Evolutionary conservation across 1,140 invertebrate genomes (phyloP).

Genomic region (Ceratina australensis): DNA sequence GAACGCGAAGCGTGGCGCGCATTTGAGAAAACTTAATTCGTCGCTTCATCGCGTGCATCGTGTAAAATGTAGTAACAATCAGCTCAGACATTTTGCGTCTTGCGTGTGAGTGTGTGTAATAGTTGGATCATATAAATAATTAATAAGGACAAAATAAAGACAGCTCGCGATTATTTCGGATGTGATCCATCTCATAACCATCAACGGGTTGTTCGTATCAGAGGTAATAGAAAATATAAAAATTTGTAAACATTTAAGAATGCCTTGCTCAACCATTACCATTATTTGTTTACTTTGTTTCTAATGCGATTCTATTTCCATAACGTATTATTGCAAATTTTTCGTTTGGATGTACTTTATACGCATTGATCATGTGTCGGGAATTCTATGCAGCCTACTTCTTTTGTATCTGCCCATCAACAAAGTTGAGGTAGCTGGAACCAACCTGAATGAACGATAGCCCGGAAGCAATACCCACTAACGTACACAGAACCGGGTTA

Average conservation of each 20-base stretch:
- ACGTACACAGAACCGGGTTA: slow-evolving; percentile 81
- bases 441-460: slow-evolving; percentile 82
- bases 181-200: neutral
- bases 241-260: slow-evolving; percentile 36
- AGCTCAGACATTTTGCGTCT: neutral
- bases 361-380: slow-evolving; percentile 2
- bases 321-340: slow-evolving; percentile 28
- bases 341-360: slow-evolving; percentile 12
- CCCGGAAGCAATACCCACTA: slow-evolving; percentile 83
- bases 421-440: slow-evolving; percentile 80
- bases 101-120: neutral
- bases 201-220: neutral
- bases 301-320: slow-evolving; percentile 13
- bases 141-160: neutral
- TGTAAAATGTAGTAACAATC: slow-evolving; percentile 8
- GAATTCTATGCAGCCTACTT: slow-evolving; percentile 41
- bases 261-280: neutral
- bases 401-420: slow-evolving; percentile 71
- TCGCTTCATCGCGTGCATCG: neutral
- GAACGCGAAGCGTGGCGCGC: neutral
- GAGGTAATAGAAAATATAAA: slow-evolving; percentile 34
- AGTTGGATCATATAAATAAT: neutral
- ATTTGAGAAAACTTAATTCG: slow-evolving; percentile 10
- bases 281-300: neutral
- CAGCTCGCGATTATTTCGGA: neutral